phyloP scores from a whole-genome alignment of 2,113 vertebrate genomes.

The Murina feae region DNA sequence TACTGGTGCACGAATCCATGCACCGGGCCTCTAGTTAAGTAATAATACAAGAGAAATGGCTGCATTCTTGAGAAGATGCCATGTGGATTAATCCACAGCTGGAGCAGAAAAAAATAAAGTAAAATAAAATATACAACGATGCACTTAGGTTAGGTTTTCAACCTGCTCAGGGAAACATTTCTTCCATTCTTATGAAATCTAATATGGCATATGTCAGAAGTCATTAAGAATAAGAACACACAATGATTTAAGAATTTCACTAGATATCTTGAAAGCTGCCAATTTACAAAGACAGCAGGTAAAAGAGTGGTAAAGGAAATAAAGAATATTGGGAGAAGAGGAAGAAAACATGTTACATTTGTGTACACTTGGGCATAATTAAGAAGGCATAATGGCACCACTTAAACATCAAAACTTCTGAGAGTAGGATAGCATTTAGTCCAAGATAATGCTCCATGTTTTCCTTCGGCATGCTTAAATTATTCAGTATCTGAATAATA shows the following conservation, averaged over 20 bases:
- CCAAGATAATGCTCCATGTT: not conserved
- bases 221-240: not conserved
- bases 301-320: not conserved
- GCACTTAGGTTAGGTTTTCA: not conserved
- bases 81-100: not conserved
- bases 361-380: not conserved
- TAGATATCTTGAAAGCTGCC: not conserved
- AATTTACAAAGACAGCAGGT: not conserved
- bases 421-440: not conserved
- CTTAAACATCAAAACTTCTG: not conserved
- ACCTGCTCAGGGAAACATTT: not conserved
- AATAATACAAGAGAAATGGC: not conserved
- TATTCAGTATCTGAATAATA: not conserved
- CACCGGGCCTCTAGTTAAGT: not conserved
- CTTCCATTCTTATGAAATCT: not conserved
- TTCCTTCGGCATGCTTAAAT: not conserved
- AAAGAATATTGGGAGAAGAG: not conserved
- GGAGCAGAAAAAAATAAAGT: not conserved
- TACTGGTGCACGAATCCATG: too few species aligned
- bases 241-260: not conserved
- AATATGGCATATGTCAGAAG: slow-evolving; percentile 1
- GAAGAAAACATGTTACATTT: not conserved
- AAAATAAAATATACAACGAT: not conserved
- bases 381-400: not conserved
- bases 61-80: not conserved